Conservation (phyloP, 2,797 vertebrate genomes). For the Trematomus bernacchii region DNA sequence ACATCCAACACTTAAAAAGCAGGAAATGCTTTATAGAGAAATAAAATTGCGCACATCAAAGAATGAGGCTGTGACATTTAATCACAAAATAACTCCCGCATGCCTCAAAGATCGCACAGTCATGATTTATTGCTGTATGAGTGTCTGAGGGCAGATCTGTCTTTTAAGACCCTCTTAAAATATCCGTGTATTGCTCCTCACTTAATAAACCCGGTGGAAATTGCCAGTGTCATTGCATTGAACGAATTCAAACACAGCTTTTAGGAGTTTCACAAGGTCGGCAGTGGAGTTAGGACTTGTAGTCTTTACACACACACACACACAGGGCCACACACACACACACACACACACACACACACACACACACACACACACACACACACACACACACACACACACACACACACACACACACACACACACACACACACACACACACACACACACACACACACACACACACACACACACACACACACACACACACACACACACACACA, state of each 20-base stretch:
- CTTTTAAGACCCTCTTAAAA: slow-evolving; percentile 66
- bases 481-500: not conserved
- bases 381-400: slow-evolving; percentile 14
- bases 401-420: too few relatives aligned
- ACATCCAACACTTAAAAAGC: slow-evolving; percentile 3
- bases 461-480: not conserved
- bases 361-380: slow-evolving; percentile 1
- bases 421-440: too few relatives aligned
- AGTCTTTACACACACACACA: slow-evolving; percentile 27
- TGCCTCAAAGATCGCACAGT: slow-evolving; percentile 43
- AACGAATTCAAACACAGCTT: slow-evolving; percentile 58
- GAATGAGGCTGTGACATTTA: slow-evolving; percentile 39
- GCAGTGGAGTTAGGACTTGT: slow-evolving; percentile 37
- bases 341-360: slow-evolving; percentile 17
- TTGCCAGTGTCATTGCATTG: slow-evolving; percentile 37
- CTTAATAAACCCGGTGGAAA: slow-evolving; percentile 68
- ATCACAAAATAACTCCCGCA: slow-evolving; percentile 53
- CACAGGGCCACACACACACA: not conserved
- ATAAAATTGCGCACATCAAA: slow-evolving; percentile 51
- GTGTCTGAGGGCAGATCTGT: slow-evolving; percentile 55
- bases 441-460: slow-evolving; percentile 18
- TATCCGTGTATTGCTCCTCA: slow-evolving; percentile 46
- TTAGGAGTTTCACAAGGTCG: slow-evolving; percentile 73
- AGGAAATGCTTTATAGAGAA: slow-evolving; percentile 21
- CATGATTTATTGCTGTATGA: slow-evolving; percentile 48